Conservation (phyloP, 2,888 invertebrate species). For the Leptopilina drosophilae region DNA sequence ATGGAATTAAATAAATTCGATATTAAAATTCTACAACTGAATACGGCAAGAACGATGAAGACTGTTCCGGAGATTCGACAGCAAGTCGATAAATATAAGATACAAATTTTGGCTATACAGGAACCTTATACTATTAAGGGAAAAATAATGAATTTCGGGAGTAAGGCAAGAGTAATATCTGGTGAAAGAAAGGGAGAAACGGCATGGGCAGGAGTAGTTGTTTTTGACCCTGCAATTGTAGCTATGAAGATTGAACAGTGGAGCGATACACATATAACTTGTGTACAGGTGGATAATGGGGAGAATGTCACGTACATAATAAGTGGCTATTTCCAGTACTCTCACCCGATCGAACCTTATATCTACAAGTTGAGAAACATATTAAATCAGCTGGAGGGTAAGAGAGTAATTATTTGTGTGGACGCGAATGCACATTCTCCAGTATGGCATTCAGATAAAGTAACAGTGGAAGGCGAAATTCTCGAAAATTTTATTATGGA, state of each 20-base stretch:
- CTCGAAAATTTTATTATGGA: conserved; percentile 34
- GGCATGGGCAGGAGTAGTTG: no score
- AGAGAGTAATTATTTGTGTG: conserved; percentile 33
- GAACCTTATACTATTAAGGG: conserved; percentile 8
- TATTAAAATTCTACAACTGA: conserved; percentile 43
- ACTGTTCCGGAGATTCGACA: neutral
- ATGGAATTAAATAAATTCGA: no score
- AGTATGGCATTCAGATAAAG: neutral
- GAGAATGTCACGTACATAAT: conserved; percentile 9
- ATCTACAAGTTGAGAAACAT: neutral
- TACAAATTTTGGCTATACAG: neutral
- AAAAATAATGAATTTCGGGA: neutral
- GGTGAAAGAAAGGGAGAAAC: neutral
- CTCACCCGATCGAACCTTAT: neutral
- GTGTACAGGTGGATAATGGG: neutral
- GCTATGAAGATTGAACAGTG: no score
- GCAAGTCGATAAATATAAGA: neutral
- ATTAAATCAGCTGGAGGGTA: neutral
- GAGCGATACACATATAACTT: conserved; percentile 14
- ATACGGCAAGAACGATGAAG: neutral
- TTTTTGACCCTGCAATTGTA: neutral
- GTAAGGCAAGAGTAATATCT: neutral
- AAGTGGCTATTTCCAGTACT: conserved; percentile 42
- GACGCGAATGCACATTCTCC: conserved; percentile 45
- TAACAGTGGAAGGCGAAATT: conserved; percentile 22